Evolutionary conservation across 2,797 vertebrate species (phyloP), one percentile per base, ranked within the genome.

Genomic region (Pseudochaenichthys georgianus): DNA sequence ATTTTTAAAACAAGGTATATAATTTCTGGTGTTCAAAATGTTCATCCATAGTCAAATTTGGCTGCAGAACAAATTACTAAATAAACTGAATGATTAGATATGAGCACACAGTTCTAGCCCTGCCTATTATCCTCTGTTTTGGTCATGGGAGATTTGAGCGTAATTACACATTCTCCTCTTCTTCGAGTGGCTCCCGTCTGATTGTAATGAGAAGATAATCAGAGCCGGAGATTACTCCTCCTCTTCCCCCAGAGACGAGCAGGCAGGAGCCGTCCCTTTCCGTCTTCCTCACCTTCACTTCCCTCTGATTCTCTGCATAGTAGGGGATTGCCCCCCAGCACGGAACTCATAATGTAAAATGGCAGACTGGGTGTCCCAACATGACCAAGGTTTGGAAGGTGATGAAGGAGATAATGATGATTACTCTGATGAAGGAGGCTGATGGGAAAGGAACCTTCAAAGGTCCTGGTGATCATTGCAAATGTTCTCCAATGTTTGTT

Each of bases 121-220:
- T 66, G 77, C 78, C 87, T 82, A 89, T 91, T 86, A 89, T 85
- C 74, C 75, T 80, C 77, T 80, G 84, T 88, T 90, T 91, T 87
- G 88, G 90, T 92, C 91, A 82, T 70, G 86, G 88, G 91, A 92
- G 89, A 92, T 87, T 90, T 85, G 77, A 79, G 57, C 9, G 34
- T 92, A 94, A 94, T 94, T 92, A 88, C 80, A 86, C 78, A 87
- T 90, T 87, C 87, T 83, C 69, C 79, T 90, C 84, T 84, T 85
- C 86, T 68, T 81, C 69, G 58, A 93, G 90, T 88, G 88, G 75
- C 87, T 91, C 75, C 84, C 63, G 68, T 88, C 89, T 92, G 93
- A 93, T 92, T 92, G 91, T 91, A 93, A 94, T 93, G 93, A 93
- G 92, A 89, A 92, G 91, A 92, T 94, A 95, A 94, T 94, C 94